These are phyloP conservation scores for Ceratina japonica DNA, from an alignment of 1,140 invertebrate species.

Conservation along the genomic window DNA sequence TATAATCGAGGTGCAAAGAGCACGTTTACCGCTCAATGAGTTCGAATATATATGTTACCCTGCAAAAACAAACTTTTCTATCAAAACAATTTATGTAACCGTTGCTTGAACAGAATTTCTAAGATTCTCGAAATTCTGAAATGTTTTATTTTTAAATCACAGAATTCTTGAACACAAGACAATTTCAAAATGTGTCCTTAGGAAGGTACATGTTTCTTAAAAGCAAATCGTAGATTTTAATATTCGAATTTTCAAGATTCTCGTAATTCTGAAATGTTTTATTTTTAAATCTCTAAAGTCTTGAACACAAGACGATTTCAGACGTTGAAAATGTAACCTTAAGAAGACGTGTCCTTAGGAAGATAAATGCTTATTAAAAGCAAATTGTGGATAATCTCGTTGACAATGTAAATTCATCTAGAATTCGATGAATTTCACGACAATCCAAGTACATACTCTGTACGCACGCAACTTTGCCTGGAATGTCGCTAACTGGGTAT, in stretches of 20 bases:
- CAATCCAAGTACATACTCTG: neutral
- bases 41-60: neutral
- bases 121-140: neutral
- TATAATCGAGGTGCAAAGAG: neutral
- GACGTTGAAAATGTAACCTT: neutral
- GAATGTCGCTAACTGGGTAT: constrained; percentile 64
- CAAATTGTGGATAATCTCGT: neutral
- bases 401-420: neutral
- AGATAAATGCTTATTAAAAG: neutral
- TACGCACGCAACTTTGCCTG: constrained; percentile 42
- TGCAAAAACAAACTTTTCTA: no score
- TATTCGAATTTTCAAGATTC: neutral
- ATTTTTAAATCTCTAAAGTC: no score
- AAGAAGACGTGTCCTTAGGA: neutral
- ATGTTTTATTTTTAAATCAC: no score
- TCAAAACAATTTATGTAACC: no score
- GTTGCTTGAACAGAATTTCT: neutral
- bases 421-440: constrained; percentile 8
- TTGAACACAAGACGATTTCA: no score
- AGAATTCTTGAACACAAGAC: no score
- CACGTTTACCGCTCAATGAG: neutral
- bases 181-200: neutral
- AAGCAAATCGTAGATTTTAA: neutral
- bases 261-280: neutral
- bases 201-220: neutral